These are phyloP conservation scores for Pollicipes pollicipes DNA, from an alignment of 1,140 invertebrate genomes.

Conservation along the genomic window DNA sequence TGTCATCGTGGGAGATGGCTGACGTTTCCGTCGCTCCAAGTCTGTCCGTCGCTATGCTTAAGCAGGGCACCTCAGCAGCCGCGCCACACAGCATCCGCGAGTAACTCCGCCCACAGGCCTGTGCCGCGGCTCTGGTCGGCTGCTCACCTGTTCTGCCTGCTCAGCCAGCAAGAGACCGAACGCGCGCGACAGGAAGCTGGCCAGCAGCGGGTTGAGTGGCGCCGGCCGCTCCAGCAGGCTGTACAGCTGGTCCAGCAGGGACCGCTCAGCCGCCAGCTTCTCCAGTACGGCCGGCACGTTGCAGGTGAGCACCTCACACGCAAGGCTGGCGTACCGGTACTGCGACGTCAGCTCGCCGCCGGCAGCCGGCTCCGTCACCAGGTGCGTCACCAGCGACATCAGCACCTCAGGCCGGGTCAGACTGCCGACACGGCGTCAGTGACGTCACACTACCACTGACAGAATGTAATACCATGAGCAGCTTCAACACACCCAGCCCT, in stretches of 20 bases:
- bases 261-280: conserved; percentile 54
- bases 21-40: too few species aligned
- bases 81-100: too few species aligned
- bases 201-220: conserved; percentile 78
- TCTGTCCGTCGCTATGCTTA: too few species aligned
- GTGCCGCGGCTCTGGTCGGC: conserved; percentile 8
- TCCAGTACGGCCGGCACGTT: conserved; percentile 71
- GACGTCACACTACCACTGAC: too few species aligned
- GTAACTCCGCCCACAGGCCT: too few species aligned
- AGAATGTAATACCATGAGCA: too few species aligned
- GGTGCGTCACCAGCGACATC: conserved; percentile 64
- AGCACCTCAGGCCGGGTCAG: conserved; percentile 63
- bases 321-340: conserved; percentile 80
- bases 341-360: conserved; percentile 53
- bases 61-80: conserved; percentile 79
- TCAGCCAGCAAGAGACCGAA: conserved; percentile 65
- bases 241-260: conserved; percentile 64
- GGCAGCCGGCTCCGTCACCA: conserved; percentile 61
- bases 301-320: conserved; percentile 80
- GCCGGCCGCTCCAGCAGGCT: conserved; percentile 69
- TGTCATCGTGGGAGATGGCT: too few species aligned
- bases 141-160: conserved; percentile 50
- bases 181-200: conserved; percentile 89
- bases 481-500: too few species aligned
- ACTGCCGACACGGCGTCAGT: too few species aligned